These are phyloP conservation scores for Serinus canaria DNA, from an alignment of 2,113 vertebrate species.

Conservation along the genomic window DNA sequence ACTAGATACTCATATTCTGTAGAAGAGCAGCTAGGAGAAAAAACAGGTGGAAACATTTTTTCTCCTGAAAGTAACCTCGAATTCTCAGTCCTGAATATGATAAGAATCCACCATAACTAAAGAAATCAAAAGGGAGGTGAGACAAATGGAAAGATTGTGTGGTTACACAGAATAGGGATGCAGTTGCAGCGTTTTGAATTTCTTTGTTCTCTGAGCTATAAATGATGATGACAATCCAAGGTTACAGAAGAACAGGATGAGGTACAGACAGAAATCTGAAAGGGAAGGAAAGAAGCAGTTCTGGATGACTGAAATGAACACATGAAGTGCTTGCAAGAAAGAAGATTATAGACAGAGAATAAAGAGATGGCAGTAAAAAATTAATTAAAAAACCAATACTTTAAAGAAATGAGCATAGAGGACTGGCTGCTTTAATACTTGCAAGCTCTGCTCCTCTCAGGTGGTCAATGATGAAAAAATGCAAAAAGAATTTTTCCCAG, in stretches of 20 bases:
- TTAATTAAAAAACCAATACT: neutral
- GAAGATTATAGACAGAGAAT: neutral
- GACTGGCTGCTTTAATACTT: neutral
- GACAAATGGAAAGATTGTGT: neutral
- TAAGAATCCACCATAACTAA: neutral
- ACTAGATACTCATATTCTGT: neutral
- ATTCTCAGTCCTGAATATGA: neutral
- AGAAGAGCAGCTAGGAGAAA: neutral
- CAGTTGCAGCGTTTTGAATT: neutral
- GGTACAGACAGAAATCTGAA: neutral
- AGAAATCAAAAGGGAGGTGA: neutral
- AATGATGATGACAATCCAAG: neutral
- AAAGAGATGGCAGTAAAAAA: neutral
- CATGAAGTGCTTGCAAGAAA: neutral
- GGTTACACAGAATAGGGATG: neutral
- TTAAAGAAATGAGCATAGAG: neutral
- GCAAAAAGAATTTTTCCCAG: neutral
- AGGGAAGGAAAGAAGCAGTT: neutral
- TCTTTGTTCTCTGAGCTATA: neutral
- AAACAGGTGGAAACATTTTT: neutral
- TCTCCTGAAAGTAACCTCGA: neutral
- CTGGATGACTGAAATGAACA: neutral
- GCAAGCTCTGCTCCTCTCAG: neutral
- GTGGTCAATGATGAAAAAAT: neutral
- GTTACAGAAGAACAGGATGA: neutral